phyloP scores from a whole-genome alignment of 1,140 invertebrate genomes.

The fruit fly (Drosophila melanogaster) region Release_6_plus_ISO1_MT NT_037436.4:14609001-14609500 shows the following conservation, averaged over 20 bases:
- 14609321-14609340: constrained; percentile 25
- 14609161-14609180: constrained; percentile 19
- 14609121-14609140: too few relatives aligned
- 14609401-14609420: constrained; percentile 57
- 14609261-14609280: constrained; percentile 34
- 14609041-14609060: too few relatives aligned
- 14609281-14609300: constrained; percentile 32
- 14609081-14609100: too few relatives aligned
- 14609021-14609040: too few relatives aligned
- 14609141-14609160: neutral
- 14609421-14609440: constrained; percentile 54
- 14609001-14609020: too few relatives aligned
- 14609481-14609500: constrained; percentile 15
- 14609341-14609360: constrained; percentile 46
- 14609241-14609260: constrained; percentile 9
- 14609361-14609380: constrained; percentile 50
- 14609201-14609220: constrained; percentile 3
- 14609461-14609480: constrained; percentile 11
- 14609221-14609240: constrained; percentile 7
- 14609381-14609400: constrained; percentile 50
- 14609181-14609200: neutral
- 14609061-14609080: too few relatives aligned
- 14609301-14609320: constrained; percentile 31
- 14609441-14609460: constrained; percentile 19
- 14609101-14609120: too few relatives aligned